Percentiles rank a stretch among this genome's conserved stretches.
phyloP scores from a whole-genome alignment of 2,113 vertebrate genomes.

The Sylvietta virens region DNA sequence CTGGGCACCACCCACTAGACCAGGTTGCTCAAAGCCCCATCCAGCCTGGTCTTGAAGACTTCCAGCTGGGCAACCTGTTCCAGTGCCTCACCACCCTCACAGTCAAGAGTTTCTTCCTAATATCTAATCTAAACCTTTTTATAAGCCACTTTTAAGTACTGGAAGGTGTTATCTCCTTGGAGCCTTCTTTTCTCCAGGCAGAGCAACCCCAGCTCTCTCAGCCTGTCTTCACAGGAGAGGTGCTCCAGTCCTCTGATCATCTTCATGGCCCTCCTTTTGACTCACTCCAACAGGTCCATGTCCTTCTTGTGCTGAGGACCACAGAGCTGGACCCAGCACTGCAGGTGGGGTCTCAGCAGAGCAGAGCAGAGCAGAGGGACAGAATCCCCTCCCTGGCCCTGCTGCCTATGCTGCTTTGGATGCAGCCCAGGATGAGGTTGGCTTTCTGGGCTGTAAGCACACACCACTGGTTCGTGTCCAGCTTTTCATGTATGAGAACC shows the following conservation, averaged over 20 bases:
- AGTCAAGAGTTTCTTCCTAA: background rate
- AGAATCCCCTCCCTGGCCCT: background rate
- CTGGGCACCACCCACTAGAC: background rate
- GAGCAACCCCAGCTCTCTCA: background rate
- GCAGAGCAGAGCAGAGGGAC: background rate
- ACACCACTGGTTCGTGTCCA: background rate
- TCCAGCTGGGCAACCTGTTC: background rate
- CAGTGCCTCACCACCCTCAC: background rate
- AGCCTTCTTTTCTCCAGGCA: background rate
- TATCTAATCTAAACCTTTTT: background rate
- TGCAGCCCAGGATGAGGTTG: background rate
- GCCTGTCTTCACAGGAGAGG: background rate
- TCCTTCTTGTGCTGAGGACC: background rate
- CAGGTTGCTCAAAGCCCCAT: background rate
- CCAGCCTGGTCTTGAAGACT: background rate
- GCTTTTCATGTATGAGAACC: background rate
- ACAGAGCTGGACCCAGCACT: rapidly evolving
- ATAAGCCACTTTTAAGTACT: background rate
- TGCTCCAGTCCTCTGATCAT: background rate
- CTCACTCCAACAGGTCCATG: background rate
- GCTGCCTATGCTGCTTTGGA: rapidly evolving
- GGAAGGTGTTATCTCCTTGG: background rate
- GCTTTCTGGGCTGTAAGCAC: background rate
- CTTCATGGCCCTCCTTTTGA: background rate
- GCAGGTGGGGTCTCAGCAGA: rapidly evolving